Evolutionary conservation across 2,888 invertebrate genomes (phyloP), one percentile per base, ranked within the genome.

Genomic region (Parnassius glacialis): DNA sequence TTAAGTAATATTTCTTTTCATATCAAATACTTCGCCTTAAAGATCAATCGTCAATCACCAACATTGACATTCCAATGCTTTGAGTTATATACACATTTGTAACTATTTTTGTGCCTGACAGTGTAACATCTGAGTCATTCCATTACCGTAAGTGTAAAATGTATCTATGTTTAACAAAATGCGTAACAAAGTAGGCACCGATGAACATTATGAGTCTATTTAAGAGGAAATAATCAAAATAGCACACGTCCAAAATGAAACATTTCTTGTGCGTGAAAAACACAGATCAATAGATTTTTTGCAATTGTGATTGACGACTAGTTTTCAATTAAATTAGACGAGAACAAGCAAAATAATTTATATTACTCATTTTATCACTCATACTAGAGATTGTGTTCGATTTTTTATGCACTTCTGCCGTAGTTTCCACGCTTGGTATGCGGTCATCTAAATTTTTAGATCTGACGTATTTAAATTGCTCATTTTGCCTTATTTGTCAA

Each of bases 31-130:
- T 69, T 69, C 75, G 70, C 79, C 81, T 83, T 81, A 80, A 80
- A 82, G 79, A 80, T 80, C 81, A 82, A 76, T 80, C 80, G 80
- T 80, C 81, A 80, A 81, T 79, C 77, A 75, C 75, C 73, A 73
- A 71, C 74, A 77, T 79, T 80, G 81, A 80, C 81, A 84, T 82
- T 80, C 79, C 78, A 66, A 68, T 57, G 69, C 66, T 74, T 73
- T 74, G 72, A 72, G 69, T 69, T 74, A 72, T 67, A 65, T 58
- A 63, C 61, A 66, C 66, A 53, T 64, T 65, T 61, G 70, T 72
- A 67, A 68, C 68, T 70, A 71, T 72, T 73, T 70, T 70, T 68
- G 70, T 75, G 68, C 62, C 68, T 67, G 63, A 61, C 67, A 71
- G 68, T 64, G 62, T 63, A 48, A 62, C 45, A 51, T 50, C 56